These are phyloP conservation scores for Eumeta japonica DNA, from an alignment of 1,140 invertebrate genomes.

Conservation along the genomic window DNA sequence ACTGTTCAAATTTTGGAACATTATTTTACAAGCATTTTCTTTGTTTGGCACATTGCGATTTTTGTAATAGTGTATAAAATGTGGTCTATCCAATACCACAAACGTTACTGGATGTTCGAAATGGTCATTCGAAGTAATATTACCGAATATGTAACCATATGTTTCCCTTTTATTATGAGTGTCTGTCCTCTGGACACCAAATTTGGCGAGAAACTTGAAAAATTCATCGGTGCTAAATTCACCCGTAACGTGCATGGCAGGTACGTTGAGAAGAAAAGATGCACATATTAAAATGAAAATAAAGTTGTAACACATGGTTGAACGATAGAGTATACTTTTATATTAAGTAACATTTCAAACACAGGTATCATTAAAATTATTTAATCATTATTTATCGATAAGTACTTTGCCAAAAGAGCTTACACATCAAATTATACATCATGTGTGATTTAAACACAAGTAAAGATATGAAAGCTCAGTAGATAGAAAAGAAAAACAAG, in stretches of 20 bases:
- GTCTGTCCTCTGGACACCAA: slow-evolving; percentile 96
- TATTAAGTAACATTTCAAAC: too few species aligned
- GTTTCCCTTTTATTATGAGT: slow-evolving; percentile 75
- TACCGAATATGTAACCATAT: slow-evolving; percentile 93
- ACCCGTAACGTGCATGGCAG: slow-evolving; percentile 37
- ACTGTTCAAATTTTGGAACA: slow-evolving; percentile 82
- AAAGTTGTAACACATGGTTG: too few species aligned
- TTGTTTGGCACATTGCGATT: slow-evolving; percentile 67
- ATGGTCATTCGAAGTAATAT: slow-evolving; percentile 74
- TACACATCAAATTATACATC: too few species aligned
- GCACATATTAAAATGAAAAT: too few species aligned
- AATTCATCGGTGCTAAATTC: slow-evolving; percentile 60
- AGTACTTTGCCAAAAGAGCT: too few species aligned
- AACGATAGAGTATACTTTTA: too few species aligned
- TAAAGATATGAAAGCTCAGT: too few species aligned
- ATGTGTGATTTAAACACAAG: too few species aligned
- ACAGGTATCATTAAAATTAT: too few species aligned
- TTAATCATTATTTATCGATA: too few species aligned
- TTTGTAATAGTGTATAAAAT: slow-evolving; percentile 87
- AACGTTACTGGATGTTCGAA: slow-evolving; percentile 74
- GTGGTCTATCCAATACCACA: slow-evolving; percentile 81
- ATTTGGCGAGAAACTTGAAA: slow-evolving; percentile 90
- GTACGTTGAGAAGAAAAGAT: slow-evolving; percentile 20
- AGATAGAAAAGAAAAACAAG: too few species aligned
- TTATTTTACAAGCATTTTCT: slow-evolving; percentile 71